phyloP scores from a whole-genome alignment of 2,113 vertebrate genomes.

The Centrocercus urophasianus region DNA sequence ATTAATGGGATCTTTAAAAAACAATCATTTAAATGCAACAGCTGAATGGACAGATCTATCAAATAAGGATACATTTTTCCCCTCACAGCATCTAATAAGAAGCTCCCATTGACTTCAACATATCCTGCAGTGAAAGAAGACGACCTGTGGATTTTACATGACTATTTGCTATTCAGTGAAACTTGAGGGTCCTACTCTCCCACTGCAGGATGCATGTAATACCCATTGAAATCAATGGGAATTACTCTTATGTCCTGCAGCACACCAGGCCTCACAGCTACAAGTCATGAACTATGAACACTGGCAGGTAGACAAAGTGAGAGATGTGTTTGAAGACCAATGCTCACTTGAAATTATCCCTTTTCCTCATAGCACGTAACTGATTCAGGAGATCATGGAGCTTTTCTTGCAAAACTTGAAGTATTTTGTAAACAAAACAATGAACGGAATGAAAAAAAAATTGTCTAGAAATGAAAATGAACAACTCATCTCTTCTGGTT shows the following conservation, averaged over 20 bases:
- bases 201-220: conserved; percentile 57
- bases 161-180: conserved; percentile 57
- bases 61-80: conserved; percentile 29
- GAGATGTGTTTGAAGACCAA: neutral
- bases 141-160: conserved; percentile 51
- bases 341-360: neutral
- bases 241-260: conserved; percentile 48
- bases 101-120: conserved; percentile 49
- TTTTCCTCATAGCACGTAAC: neutral
- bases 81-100: conserved; percentile 36
- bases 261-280: conserved; percentile 53
- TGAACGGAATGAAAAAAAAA: conserved; percentile 12
- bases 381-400: fast-evolving
- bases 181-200: conserved; percentile 50
- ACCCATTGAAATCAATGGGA: conserved; percentile 57
- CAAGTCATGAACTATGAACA: neutral
- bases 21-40: neutral
- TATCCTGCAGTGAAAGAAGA: conserved; percentile 61
- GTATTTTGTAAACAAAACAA: neutral
- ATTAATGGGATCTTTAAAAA: neutral
- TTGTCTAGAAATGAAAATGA: neutral
- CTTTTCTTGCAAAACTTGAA: neutral
- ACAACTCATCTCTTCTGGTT: neutral
- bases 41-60: conserved; percentile 5
- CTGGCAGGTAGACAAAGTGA: conserved; percentile 42